Evolutionary conservation across 2,113 vertebrate genomes (phyloP).

Genomic region (Psammodynastes pulverulentus): DNA sequence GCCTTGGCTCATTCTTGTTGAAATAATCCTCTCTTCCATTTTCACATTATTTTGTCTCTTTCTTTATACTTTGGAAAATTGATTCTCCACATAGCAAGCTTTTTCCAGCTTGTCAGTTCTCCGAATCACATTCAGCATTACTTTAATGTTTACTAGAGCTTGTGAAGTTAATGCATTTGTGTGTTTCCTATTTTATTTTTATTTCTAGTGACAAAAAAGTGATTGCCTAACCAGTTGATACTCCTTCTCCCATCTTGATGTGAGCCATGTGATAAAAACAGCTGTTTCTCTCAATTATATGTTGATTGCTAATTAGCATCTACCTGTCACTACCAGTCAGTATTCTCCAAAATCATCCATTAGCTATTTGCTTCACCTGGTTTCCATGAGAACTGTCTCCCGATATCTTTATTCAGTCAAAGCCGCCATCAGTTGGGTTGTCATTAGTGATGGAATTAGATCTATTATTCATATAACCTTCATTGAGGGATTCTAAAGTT

Average conservation of each 20-base stretch:
- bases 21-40: conserved; percentile 28
- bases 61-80: conserved; percentile 17
- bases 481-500: conserved; percentile 23
- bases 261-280: conserved; percentile 61
- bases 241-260: conserved; percentile 43
- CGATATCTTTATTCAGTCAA: conserved; percentile 35
- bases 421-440: conserved; percentile 27
- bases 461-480: conserved; percentile 11
- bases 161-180: conserved; percentile 17
- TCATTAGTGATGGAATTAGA: conserved; percentile 34
- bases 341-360: conserved; percentile 45
- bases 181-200: neutral
- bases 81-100: conserved; percentile 42
- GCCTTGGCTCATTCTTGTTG: neutral
- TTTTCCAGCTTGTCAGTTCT: conserved; percentile 22
- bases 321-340: conserved; percentile 63
- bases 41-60: conserved; percentile 25
- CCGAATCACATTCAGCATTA: conserved; percentile 14
- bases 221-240: conserved; percentile 44
- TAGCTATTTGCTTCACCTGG: conserved; percentile 62
- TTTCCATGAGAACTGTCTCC: conserved; percentile 69
- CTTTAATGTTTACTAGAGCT: conserved; percentile 43
- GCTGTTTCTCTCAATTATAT: conserved; percentile 70
- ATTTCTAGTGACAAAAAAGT: conserved; percentile 39
- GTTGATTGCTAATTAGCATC: conserved; percentile 70